phyloP scores from a whole-genome alignment of 2,113 vertebrate species.

The Equus przewalskii region DNA sequence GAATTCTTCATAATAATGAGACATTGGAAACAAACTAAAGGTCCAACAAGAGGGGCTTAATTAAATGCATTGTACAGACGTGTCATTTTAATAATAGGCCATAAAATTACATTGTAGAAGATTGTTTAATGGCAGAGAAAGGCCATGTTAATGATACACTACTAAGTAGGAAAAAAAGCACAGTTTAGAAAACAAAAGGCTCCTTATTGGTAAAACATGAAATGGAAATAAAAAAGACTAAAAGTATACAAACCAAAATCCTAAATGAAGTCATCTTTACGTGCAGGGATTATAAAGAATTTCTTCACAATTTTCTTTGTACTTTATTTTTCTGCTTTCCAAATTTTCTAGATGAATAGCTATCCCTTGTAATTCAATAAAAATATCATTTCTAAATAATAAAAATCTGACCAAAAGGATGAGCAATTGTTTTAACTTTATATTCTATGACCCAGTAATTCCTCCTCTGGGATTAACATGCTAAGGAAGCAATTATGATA shows the following conservation, averaged over 20 bases:
- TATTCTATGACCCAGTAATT: neutral
- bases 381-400: conserved; percentile 43
- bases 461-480: neutral
- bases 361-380: conserved; percentile 25
- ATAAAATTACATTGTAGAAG: conserved; percentile 5
- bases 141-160: neutral
- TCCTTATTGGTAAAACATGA: conserved; percentile 17
- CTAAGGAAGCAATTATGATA: neutral
- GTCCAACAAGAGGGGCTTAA: neutral
- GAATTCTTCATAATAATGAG: neutral
- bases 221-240: neutral
- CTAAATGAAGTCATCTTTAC: conserved; percentile 1
- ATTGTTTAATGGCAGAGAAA: neutral
- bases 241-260: neutral
- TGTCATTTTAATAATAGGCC: conserved; percentile 19
- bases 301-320: neutral
- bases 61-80: neutral
- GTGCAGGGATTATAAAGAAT: neutral
- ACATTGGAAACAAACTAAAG: conserved; percentile 33
- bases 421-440: conserved; percentile 4
- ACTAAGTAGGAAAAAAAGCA: neutral
- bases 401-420: neutral
- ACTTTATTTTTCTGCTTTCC: neutral
- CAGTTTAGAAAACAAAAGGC: conserved; percentile 25
- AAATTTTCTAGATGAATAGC: conserved; percentile 26